Conservation (phyloP, 1,140 invertebrate species). For the Drosophila kanapiae region DNA sequence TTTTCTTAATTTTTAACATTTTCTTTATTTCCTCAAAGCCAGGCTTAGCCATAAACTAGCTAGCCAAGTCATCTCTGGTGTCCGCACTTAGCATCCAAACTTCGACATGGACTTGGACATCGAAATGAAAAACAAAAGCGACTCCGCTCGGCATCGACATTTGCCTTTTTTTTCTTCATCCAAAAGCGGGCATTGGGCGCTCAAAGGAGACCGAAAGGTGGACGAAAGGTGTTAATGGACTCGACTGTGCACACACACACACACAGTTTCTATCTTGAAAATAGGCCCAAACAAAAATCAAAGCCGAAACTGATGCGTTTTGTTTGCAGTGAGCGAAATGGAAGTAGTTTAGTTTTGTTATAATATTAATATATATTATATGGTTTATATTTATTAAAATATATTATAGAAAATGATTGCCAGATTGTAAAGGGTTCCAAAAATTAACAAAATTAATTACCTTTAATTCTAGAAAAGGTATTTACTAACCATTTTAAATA, state of each 20-base stretch:
- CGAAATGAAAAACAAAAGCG: constrained; percentile 14
- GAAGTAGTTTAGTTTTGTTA: too few species aligned
- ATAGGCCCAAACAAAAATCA: constrained; percentile 1
- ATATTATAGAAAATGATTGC: too few species aligned
- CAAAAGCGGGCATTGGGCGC: constrained; percentile 24
- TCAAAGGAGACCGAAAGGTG: constrained; percentile 36
- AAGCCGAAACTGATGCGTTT: constrained; percentile 8
- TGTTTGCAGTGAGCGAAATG: constrained; percentile 1
- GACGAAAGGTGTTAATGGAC: constrained; percentile 47
- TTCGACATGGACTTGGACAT: constrained; percentile 3
- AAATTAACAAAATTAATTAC: too few species aligned
- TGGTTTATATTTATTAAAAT: too few species aligned
- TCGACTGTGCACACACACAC: constrained; percentile 19
- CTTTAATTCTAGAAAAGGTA: too few species aligned
- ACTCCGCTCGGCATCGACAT: constrained; percentile 19
- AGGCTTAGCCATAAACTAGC: not conserved
- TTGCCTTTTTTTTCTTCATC: constrained; percentile 23
- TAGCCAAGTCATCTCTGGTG: not conserved
- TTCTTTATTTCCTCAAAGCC: too few species aligned
- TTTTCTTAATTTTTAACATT: not conserved
- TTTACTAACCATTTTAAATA: too few species aligned
- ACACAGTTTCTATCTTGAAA: constrained; percentile 1
- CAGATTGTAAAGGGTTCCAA: too few species aligned
- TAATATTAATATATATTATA: not conserved
- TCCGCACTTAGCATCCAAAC: constrained; percentile 15